Evolutionary conservation across 2,888 invertebrate species (phyloP), one percentile per base, ranked within the genome.

Genomic region (Harpalus rubripes): DNA sequence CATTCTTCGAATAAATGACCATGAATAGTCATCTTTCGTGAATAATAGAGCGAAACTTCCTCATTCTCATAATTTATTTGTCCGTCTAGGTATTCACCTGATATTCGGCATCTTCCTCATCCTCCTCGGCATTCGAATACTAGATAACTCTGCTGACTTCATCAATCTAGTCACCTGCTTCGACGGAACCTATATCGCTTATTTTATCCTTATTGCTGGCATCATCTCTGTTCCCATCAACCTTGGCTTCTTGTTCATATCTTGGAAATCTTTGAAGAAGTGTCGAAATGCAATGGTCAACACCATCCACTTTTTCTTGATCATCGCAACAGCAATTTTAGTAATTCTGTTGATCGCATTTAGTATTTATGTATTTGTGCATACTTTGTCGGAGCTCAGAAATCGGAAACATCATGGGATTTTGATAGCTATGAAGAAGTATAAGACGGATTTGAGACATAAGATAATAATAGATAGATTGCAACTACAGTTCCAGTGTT

Each of bases 401-500:
- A 83, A 74, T 18, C 7, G 86, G 7, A 85, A 90, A 1, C 89
- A 90, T 88, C 92, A 93, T 58, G 94, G 93, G 0, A 93, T 94
- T 83, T 91, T 92, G 0, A 92, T 92, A 86, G 93, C 94, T 0
- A 94, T 94, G 93, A 90, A 92, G 15, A 92, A 92, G 78, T 94
- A 94, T 86, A 91, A 92, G 0, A 92, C 89, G 65, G 93, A 94
- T 87, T 90, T 93, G 1, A 90, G 91, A 0, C 92, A 92, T 1
- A 94, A 94, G 89, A 91, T 91, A 8, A 92, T 92, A 8, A 91
- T 94, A 81, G 94, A 94, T 88, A 90, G 92, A 39, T 88, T 94
- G 86, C 94, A 94, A 90, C 93, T 94, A 0, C 92, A 93, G 86
- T 93, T 94, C 87, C 93, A 93, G 85, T 94, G 94, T 89, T 94